Evolutionary conservation across 2,797 vertebrate genomes (phyloP), one percentile per base, ranked within the genome.

Genomic region (Benthosema pterotum): DNA sequence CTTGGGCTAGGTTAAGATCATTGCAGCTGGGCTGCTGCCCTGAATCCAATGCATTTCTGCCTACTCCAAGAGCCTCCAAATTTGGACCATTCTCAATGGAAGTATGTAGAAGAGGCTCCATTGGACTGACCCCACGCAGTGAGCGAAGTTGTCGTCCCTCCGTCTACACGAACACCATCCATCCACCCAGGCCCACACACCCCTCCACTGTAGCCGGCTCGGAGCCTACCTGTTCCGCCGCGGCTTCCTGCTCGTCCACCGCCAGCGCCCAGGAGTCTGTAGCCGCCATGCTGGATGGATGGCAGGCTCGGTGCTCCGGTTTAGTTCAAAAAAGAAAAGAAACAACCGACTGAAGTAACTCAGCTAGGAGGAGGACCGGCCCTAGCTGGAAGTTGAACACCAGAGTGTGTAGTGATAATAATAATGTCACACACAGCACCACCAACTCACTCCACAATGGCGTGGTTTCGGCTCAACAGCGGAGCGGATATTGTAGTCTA

Each of bases 191-290:
- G 69, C 82, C 80, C 32, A 38, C 6, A 8, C 2, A 15, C 15
- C 51, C 67, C 49, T 66, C 16, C 5, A 42, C 11, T 18, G 6
- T 52, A 25, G 15, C 75, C n/a, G 56, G 19, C 65, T 66, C 3
- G 5, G 1, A 64, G 72, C 93, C 87, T 88, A 97, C 96, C 88
- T 96, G 96, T 83, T 96, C 94, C 0, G 95, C 95, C 17, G 96
- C 95, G 1, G 95, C 95, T 84, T 98, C 97, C 83, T 98, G 97
- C 77, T 95, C 92, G 58, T 98, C 97, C 77, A 99, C 96, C 9
- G 97, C 96, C 79, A 94, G 87, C 11, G 97, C 96, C 97, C 95
- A 98, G 3, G 96, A 98, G 78, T 98, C 95, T 48, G 97, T 95
- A 60, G 96, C 93, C 97, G 96, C 93, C 97, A 99, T 98, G 42